Evolutionary conservation across 2,888 invertebrate species (phyloP).

Genomic region (Trilocha varians): DNA sequence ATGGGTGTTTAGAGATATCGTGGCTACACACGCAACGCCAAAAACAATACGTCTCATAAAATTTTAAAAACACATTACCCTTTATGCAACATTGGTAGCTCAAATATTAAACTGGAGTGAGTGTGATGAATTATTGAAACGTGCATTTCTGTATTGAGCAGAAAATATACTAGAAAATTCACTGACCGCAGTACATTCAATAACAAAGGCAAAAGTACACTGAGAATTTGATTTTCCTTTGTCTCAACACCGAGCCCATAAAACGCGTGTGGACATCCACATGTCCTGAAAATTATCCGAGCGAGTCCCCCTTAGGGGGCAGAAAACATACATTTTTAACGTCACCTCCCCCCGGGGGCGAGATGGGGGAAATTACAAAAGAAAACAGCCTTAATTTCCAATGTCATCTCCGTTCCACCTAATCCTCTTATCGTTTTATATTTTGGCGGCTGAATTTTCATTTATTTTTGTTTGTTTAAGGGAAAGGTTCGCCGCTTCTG

Average conservation of each 20-base stretch:
- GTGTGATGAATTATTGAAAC: too few species aligned
- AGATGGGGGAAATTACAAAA: conserved; percentile 70
- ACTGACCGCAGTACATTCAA: background rate
- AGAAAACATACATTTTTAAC: conserved; percentile 69
- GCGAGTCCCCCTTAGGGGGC: conserved; percentile 38
- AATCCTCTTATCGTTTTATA: conserved; percentile 73
- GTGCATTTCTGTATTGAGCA: background rate
- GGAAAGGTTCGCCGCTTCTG: conserved; percentile 40
- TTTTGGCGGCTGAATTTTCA: conserved; percentile 71
- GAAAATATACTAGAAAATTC: background rate
- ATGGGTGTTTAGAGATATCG: too few species aligned
- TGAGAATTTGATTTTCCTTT: conserved; percentile 20
- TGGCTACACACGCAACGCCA: too few species aligned
- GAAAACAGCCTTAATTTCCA: conserved; percentile 74
- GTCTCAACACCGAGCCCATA: conserved; percentile 24
- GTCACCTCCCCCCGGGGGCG: conserved; percentile 48
- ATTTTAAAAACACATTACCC: too few species aligned
- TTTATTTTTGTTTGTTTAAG: conserved; percentile 71
- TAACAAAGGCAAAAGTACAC: conserved; percentile 13
- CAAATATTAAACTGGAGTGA: background rate
- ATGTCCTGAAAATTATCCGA: conserved; percentile 49
- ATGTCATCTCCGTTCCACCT: conserved; percentile 72
- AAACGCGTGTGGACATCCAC: conserved; percentile 39
- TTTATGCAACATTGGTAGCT: too few species aligned
- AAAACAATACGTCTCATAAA: too few species aligned